These are phyloP conservation scores for Octodon degus DNA, from an alignment of 2,113 vertebrate genomes.

Conservation along the genomic window DNA sequence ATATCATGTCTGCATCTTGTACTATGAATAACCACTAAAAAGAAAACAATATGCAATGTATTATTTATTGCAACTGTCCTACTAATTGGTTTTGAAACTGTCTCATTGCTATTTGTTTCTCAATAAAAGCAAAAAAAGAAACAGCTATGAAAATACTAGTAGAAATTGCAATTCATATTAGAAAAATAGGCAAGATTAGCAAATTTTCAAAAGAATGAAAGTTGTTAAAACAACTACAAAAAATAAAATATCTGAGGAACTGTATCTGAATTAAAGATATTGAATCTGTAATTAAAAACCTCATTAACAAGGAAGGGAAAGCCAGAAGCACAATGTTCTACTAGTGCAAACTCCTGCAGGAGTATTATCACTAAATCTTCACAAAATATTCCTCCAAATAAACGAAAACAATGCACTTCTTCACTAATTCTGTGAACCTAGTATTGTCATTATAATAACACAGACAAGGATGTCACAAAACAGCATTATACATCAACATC, in stretches of 20 bases:
- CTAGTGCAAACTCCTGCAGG: background rate
- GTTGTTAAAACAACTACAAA: background rate
- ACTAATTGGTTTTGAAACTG: too few species aligned
- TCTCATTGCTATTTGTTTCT: too few species aligned
- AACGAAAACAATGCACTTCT: background rate
- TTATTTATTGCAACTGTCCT: too few species aligned
- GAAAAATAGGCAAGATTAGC: background rate
- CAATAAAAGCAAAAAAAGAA: background rate
- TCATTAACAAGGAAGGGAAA: background rate
- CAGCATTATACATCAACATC: background rate
- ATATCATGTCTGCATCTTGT: too few species aligned
- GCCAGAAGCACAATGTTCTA: background rate
- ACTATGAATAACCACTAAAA: too few species aligned
- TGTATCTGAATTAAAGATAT: background rate
- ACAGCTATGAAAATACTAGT: background rate
- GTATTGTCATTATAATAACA: background rate
- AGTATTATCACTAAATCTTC: background rate
- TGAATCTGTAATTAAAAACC: background rate
- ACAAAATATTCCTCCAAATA: background rate
- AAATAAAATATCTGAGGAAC: background rate
- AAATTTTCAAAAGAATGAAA: background rate
- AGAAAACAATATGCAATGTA: too few species aligned
- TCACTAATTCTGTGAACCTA: background rate
- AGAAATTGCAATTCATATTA: background rate
- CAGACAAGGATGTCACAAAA: background rate